Base-by-base conservation (phyloP, 2,888 invertebrate species). In the Leistus spinibarbis region DNA sequence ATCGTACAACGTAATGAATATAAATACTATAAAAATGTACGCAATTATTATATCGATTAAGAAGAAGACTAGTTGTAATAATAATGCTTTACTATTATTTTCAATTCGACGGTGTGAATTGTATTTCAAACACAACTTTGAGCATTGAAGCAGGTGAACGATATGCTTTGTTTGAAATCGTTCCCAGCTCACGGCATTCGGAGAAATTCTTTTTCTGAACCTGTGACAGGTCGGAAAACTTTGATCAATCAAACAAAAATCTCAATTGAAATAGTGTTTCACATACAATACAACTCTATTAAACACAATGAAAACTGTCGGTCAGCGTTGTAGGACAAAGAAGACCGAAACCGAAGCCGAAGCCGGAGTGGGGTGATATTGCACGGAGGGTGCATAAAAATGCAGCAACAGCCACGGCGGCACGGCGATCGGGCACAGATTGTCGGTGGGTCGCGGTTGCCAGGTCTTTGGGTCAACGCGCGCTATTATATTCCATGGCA, bases 161-260 rank as follows among this genome's bases (percentile, higher is more conserved):
- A 40, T 10, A 40, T 40, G 1, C 5, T 40, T 40, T 40, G 10
- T 40, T 40, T 1, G 40, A 40, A 40, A 40, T 5, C 1, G 40
- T 40, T 40, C 40, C 1, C 40, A 40, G 40, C 40, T 10, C 40
- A 40, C 40, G 40, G 13, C 40, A 4, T 40, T 40, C 40, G 13
- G 10, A 13, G 40, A 40, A 10, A 10, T 40, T 10, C 40, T 40
- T 40, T 40, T 40, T 40, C 40, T 40, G 13, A 13, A 10, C 13
- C 1, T 13, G 13, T 40, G 40, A 40, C 40, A 22, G 62, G 70
- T 70, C 70, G 70, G 70, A 23, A 70, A 70, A 62, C 70, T 70
- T 70, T 70, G 70, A 70, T 70, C 62, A 63, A 70, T 63, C 70
- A 70, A 68, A 62, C 62, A 63, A 63, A 70, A 70, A 70, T 70